Evolutionary conservation across 2,888 invertebrate genomes (phyloP).

Genomic region (Tinea semifulvella): DNA sequence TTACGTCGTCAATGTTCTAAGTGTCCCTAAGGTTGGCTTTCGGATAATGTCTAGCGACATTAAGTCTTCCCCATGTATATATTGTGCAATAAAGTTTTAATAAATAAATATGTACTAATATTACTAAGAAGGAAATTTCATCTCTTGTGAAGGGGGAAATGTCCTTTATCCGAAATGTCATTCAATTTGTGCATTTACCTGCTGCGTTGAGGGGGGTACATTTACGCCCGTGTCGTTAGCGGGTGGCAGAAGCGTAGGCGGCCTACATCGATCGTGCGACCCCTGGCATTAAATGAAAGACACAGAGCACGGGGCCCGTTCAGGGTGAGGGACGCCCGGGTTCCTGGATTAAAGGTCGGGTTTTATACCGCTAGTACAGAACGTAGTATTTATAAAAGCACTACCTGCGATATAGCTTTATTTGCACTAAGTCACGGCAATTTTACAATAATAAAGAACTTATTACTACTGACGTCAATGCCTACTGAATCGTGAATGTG

Average conservation of each 20-base stretch:
- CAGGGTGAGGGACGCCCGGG: slow-evolving; percentile 32
- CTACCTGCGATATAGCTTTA: too few relatives aligned
- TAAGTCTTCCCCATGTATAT: too few relatives aligned
- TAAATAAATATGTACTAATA: too few relatives aligned
- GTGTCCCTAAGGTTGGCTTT: too few relatives aligned
- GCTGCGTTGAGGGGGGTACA: not conserved
- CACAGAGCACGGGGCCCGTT: slow-evolving; percentile 27
- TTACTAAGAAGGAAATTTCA: slow-evolving; percentile 3
- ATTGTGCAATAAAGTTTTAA: too few relatives aligned
- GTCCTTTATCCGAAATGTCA: slow-evolving; percentile 1
- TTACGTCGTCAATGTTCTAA: too few relatives aligned
- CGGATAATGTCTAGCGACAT: too few relatives aligned
- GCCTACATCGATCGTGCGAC: slow-evolving; percentile 55
- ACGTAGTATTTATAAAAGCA: too few relatives aligned
- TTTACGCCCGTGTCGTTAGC: not conserved
- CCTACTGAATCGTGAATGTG: too few relatives aligned
- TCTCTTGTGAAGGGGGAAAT: not conserved
- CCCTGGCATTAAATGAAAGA: slow-evolving; percentile 54
- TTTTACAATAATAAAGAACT: too few relatives aligned
- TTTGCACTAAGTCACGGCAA: too few relatives aligned
- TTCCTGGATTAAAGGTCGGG: slow-evolving; percentile 19
- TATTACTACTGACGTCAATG: too few relatives aligned
- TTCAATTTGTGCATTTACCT: slow-evolving; percentile 8
- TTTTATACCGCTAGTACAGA: not conserved
- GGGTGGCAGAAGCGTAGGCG: slow-evolving; percentile 32